Evolutionary conservation across 2,888 invertebrate species (phyloP), one percentile per base, ranked within the genome.

Genomic region (Drosophila tanythrix): DNA sequence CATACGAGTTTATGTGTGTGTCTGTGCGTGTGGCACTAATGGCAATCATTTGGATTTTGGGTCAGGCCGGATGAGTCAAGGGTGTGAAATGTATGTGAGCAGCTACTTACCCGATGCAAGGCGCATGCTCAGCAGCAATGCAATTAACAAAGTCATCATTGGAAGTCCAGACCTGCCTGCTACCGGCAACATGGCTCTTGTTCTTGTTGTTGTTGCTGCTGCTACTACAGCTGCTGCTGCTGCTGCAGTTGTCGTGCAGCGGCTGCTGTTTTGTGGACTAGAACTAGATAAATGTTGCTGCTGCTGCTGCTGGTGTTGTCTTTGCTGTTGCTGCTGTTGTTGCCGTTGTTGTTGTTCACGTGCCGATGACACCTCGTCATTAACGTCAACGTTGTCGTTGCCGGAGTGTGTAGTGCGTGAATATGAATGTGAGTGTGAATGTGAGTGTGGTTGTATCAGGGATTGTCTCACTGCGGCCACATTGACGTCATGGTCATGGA

Each of bases 141-240:
- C 89, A 82, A 92, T 91, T 89, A 92, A 90, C 83, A 93, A 81
- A 82, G 90, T 88, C 89, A 91, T 84, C 78, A 92, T 88, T 79
- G 89, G 82, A 85, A 79, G 72, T 81, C 78, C 79, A 81, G 74
- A 73, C 82, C 76, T 74, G 76, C 64, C 66, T 56, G 70, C 65
- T 61, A 63, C 58, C 62, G 81, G 64, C 81, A 76, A 65, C 64
- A 80, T 71, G 66, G 48, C 33, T 60, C 73, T 62, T 74, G 69
- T 56, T 66, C 72, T 57, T 63, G 55, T 13, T 67, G 73, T 31
- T 62, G 63, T 27, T 46, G 66, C 31, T 69, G 77, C 38, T 62
- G 72, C 27, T 63, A 59, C 11, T 63, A 64, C n/a, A 55, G 66
- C 18, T 55, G 48, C 29, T 50, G 69, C 18, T 64, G 79, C 70